These are phyloP conservation scores for Gavialis gangeticus DNA, from an alignment of 2,113 vertebrate species.

Conservation along the genomic window DNA sequence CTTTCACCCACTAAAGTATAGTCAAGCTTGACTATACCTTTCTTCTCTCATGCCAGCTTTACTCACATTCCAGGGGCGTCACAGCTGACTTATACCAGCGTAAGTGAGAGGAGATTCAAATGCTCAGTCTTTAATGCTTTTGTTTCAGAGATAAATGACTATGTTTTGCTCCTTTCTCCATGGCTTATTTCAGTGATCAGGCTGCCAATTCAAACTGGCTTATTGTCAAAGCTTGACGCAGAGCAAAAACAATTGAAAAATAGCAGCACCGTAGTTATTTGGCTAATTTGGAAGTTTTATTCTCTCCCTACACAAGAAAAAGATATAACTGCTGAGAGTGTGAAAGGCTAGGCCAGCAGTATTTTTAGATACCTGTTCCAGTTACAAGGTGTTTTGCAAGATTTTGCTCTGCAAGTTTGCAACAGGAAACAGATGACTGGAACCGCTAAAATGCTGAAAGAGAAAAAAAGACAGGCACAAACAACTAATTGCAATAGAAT, in stretches of 20 bases:
- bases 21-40: not conserved
- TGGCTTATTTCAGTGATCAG: conserved; percentile 31
- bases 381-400: not conserved
- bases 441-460: not conserved
- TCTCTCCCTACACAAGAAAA: not conserved
- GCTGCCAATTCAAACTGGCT: conserved; percentile 60
- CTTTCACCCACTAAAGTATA: not conserved
- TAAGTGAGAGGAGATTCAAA: not conserved
- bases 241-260: conserved; percentile 47
- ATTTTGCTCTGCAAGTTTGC: not conserved
- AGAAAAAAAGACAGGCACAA: not conserved
- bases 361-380: not conserved
- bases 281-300: not conserved
- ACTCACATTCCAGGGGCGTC: not conserved
- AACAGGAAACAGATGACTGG: not conserved
- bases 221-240: conserved; percentile 31
- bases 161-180: conserved; percentile 51
- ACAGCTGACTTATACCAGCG: conserved; percentile 5
- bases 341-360: not conserved
- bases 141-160: conserved; percentile 61
- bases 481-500: not conserved
- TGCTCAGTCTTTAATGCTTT: conserved; percentile 47
- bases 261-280: not conserved
- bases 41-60: not conserved
- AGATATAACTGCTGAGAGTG: not conserved